Evolutionary conservation across 2,113 vertebrate species (phyloP).

Genomic region (Cochlearius cochlearius): DNA sequence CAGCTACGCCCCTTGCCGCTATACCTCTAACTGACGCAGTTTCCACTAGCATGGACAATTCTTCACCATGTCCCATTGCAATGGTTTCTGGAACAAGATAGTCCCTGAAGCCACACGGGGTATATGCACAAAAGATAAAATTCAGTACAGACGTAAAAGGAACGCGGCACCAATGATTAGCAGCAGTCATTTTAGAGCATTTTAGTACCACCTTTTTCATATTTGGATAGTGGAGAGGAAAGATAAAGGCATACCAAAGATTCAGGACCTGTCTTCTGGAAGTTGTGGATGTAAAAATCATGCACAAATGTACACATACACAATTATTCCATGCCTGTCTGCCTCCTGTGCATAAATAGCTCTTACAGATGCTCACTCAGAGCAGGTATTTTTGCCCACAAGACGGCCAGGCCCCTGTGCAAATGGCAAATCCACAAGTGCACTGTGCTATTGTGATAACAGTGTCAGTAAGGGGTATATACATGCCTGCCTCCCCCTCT

Average conservation of each 20-base stretch:
- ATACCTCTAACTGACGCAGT: neutral
- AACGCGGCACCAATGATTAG: neutral
- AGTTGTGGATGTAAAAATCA: neutral
- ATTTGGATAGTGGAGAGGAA: neutral
- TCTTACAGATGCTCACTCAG: neutral
- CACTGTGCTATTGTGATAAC: neutral
- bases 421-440: neutral
- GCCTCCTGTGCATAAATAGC: neutral
- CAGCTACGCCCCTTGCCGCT: neutral
- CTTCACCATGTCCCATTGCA: neutral
- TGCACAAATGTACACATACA: too few species aligned
- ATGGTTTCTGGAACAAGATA: neutral
- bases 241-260: neutral
- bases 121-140: neutral
- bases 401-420: neutral
- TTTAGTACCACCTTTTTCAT: neutral
- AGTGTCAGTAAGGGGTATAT: neutral
- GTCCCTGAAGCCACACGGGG: neutral
- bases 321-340: neutral
- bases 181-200: neutral
- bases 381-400: neutral
- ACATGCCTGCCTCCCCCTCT: too few species aligned
- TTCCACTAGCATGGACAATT: neutral
- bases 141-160: neutral
- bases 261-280: neutral